Evolutionary conservation across 2,113 vertebrate species (phyloP).

Genomic region (Pseudolaguvia tuberculata): DNA sequence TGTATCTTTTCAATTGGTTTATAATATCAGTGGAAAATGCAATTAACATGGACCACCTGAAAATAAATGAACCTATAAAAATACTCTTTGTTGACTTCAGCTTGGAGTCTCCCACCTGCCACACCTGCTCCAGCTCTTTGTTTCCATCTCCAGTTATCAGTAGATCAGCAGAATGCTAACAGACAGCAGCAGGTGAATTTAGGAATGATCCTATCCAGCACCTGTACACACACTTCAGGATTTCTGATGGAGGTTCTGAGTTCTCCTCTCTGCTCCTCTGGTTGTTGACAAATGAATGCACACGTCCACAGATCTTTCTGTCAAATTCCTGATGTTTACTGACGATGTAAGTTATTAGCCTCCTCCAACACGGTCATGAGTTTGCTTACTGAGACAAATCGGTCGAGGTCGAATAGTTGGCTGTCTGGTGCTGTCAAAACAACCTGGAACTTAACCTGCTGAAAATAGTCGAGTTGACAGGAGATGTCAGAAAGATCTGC

Average conservation of each 20-base stretch:
- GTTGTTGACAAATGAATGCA: background rate
- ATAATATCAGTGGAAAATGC: background rate
- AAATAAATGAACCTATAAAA: background rate
- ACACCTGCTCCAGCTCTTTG: background rate
- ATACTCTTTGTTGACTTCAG: background rate
- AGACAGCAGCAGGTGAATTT: background rate
- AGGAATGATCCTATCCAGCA: background rate
- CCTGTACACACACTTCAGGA: background rate
- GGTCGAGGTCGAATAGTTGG: background rate
- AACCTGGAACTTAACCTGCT: conserved; percentile 9
- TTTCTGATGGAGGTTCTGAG: too few relatives aligned
- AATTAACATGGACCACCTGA: background rate
- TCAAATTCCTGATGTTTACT: background rate
- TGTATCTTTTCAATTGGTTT: background rate
- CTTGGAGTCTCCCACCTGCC: too few relatives aligned
- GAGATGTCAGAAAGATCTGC: background rate
- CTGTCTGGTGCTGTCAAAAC: background rate
- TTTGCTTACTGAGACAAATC: background rate
- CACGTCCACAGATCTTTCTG: background rate
- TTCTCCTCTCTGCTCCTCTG: background rate
- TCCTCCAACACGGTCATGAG: background rate
- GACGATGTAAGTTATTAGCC: background rate
- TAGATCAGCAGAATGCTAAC: background rate
- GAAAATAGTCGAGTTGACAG: conserved; percentile 3
- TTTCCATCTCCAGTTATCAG: background rate